These are phyloP conservation scores for Drosophila miranda DNA, from an alignment of 1,140 invertebrate genomes.

Conservation along the genomic window DNA sequence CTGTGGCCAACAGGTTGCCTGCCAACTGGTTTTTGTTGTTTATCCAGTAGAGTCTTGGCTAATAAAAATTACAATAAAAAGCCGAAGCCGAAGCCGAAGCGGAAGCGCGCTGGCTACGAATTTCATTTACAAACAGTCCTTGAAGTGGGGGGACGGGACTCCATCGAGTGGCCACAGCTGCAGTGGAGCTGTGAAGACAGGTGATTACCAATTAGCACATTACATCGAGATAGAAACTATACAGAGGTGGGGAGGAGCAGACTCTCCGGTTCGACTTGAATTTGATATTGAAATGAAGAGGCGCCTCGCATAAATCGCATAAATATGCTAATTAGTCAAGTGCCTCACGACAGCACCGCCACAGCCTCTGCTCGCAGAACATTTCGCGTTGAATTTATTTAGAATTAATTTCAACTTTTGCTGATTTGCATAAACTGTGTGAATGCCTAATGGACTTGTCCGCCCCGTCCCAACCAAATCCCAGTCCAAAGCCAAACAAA, in stretches of 20 bases:
- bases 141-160: constrained; percentile 23
- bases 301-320: constrained; percentile 76
- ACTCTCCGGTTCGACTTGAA: constrained; percentile 1
- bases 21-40: constrained; percentile 49
- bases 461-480: constrained; percentile 27
- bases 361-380: constrained; percentile 27
- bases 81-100: constrained; percentile 59
- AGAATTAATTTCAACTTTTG: constrained; percentile 52
- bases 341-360: constrained; percentile 29
- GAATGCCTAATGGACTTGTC: constrained; percentile 49
- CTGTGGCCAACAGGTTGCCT: constrained; percentile 56
- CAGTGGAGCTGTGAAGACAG: constrained; percentile 28
- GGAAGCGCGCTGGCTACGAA: constrained; percentile 65
- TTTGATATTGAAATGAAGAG: constrained; percentile 67
- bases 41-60: background rate
- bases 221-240: constrained; percentile 45
- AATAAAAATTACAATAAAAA: constrained; percentile 60
- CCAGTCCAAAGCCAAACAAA: constrained; percentile 28
- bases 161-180: constrained; percentile 21
- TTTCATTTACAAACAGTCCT: constrained; percentile 79
- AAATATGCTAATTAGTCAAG: constrained; percentile 71
- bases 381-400: constrained; percentile 67
- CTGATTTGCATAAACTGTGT: constrained; percentile 69
- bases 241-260: background rate
- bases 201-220: constrained; percentile 71